Evolutionary conservation across 2,888 invertebrate species (phyloP), one percentile per base, ranked within the genome.

Genomic region (Hetaerina titia): DNA sequence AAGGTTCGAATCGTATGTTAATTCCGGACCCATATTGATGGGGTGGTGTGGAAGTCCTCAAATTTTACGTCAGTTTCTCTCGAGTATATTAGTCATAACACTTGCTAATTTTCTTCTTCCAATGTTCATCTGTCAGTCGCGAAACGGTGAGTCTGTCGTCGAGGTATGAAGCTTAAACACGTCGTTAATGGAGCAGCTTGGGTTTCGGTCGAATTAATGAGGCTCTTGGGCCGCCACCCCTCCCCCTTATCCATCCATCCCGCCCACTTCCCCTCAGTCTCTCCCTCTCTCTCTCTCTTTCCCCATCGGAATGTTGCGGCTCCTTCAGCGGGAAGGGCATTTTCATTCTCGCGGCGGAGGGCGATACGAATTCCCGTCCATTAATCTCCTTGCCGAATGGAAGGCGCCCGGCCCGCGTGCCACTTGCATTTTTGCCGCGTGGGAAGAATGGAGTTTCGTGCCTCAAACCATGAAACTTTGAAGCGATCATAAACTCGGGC

Each of bases 111-210:
- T 31, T 81, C 81, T 81, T 81, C 25, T 4, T 9, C 22, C 81
- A 31, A 9, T 63, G 31, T 60, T 63, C 31, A n/a, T n/a, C 81
- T 22, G 81, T 81, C 81, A 81, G 69, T 81, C 31, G 2, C 81
- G 25, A 25, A 25, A 25, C 8, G 74, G 74, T 13, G n/a, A 25
- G 17, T 25, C 81, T 81, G 81, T 81, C 81, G 31, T 81, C 81
- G 81, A 81, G 81, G 69, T n/a, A n/a, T 69, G 69, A 69, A n/a
- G n/a, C 69, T 69, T 69, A 69, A 45, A n/a, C 81, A 31, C 81
- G 81, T 81, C 25, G 31, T 31, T 81, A 81, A 81, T 81, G 81
- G 81, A 81, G 81, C 31, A 11, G 31, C 81, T 81, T 81, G 81
- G n/a, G 9, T 11, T 31, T 25, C 31, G 81, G 31, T 11, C 31